Evolutionary conservation across 2,888 invertebrate species (phyloP), one percentile per base, ranked within the genome.

Genomic region (Hybos culiciformis): DNA sequence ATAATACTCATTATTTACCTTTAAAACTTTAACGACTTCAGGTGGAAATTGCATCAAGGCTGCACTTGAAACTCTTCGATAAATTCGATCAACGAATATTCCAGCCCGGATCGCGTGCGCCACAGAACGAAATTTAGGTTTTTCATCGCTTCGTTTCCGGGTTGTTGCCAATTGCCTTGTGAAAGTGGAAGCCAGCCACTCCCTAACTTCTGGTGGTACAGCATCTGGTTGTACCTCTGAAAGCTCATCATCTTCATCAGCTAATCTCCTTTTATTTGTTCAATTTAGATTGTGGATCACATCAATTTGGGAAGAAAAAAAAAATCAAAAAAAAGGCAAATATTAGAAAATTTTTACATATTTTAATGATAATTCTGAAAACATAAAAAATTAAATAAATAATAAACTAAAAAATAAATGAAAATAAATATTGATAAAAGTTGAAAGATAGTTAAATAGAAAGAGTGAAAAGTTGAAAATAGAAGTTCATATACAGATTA

Each of bases 221-320:
- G 92, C 90, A 63, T 94, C 93, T 42, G 93, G 92, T 59, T 93
- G 91, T 43, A 94, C 93, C 67, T 93, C 93, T 36, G 91, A 90
- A 52, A 94, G 70, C 67, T 94, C 94, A 66, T 94, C 94, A 65
- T 93, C 93, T 66, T 93, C 93, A 57, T 87, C 87, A 33, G 83
- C 83, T 63, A 83, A 68, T 55, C 83, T 75, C 71, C 84, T 84
- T 71, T 54, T 49, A 42, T 29, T 11, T 14, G 15, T 31, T 26
- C 29, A 29, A 29, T 40, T 29, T n/a, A n/a, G n/a, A n/a, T n/a
- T n/a, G n/a, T n/a, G 21, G 23, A 33, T 33, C 8, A 17, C 12
- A 14, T 5, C 26, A 4, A 19, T 37, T 42, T 29, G 8, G 19
- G 20, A 42, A 23, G n/a, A 20, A 43, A 38, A 46, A 39, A n/a